These are phyloP conservation scores for Paelopatides confundens DNA, from an alignment of 53 echinoderm and acorn worm genomes.

Conservation along the genomic window DNA sequence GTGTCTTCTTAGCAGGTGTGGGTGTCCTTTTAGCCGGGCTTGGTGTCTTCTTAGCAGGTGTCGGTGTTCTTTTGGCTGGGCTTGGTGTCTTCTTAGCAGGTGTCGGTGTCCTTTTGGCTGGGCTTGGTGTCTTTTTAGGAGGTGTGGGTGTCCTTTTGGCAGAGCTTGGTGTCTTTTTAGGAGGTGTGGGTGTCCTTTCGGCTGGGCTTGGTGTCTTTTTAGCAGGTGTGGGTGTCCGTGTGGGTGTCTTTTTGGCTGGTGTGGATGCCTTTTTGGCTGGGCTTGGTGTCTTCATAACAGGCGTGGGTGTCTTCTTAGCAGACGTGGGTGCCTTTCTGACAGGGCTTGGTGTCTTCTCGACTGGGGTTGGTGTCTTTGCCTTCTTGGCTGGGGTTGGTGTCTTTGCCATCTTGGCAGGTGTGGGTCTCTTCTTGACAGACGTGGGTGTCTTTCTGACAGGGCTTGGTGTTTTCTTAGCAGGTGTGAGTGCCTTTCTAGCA, in stretches of 20 bases:
- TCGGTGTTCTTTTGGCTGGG: not conserved
- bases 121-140: not conserved
- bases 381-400: conserved; percentile 46
- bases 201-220: conserved; percentile 50
- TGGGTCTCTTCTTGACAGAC: conserved; percentile 38
- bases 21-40: conserved; percentile 10
- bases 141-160: conserved; percentile 5
- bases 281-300: not conserved
- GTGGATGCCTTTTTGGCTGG: conserved; percentile 48
- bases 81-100: not conserved
- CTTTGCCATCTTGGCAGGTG: conserved; percentile 31
- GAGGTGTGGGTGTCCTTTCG: conserved; percentile 19
- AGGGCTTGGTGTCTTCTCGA: conserved; percentile 43
- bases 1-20: conserved; percentile 19
- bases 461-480: conserved; percentile 46
- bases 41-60: conserved; percentile 41
- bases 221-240: not conserved
- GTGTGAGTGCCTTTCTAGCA: not conserved
- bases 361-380: not conserved
- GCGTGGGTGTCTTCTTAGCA: not conserved
- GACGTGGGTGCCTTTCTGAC: conserved; percentile 21
- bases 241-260: conserved; percentile 8
- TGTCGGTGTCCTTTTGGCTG: conserved; percentile 2
- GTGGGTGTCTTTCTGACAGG: conserved; percentile 17
- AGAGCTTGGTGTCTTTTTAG: conserved; percentile 47